Evolutionary conservation across 2,797 vertebrate species (phyloP).

Genomic region (Sebastes ruberrimus): DNA sequence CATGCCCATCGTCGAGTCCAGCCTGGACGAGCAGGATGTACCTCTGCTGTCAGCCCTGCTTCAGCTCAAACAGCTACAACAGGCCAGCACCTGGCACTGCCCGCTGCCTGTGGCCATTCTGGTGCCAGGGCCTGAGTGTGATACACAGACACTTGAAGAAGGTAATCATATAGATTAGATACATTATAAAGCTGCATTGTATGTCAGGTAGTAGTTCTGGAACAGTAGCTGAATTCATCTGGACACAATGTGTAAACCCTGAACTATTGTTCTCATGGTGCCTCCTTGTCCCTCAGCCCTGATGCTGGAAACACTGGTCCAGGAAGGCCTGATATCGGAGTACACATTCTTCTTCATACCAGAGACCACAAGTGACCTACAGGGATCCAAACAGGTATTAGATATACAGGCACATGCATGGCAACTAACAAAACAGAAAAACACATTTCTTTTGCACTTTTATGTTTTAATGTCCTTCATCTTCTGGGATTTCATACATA

Average conservation of each 20-base stretch:
- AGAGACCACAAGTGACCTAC: slow-evolving; percentile 84
- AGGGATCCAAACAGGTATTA: slow-evolving; percentile 87
- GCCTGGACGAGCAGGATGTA: slow-evolving; percentile 83
- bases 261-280: background rate
- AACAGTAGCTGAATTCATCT: background rate
- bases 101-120: slow-evolving; percentile 88
- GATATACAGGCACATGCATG: background rate
- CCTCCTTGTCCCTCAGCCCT: slow-evolving; percentile 80
- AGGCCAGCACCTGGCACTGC: slow-evolving; percentile 87
- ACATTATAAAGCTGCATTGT: no score
- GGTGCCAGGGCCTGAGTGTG: slow-evolving; percentile 75
- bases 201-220: background rate
- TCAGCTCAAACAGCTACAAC: slow-evolving; percentile 92
- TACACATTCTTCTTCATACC: slow-evolving; percentile 86
- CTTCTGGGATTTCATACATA: background rate
- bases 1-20: slow-evolving; percentile 43
- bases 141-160: slow-evolving; percentile 81
- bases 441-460: background rate
- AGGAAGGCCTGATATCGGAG: slow-evolving; percentile 89
- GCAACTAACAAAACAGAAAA: background rate
- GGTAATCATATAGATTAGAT: slow-evolving; percentile 74
- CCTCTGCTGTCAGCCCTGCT: slow-evolving; percentile 90
- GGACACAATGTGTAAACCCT: background rate
- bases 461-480: background rate
- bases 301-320: slow-evolving; percentile 87